A percentile compares a stretch with the other conserved stretches of the same genome.
phyloP scores from a whole-genome alignment of 2,888 invertebrate genomes.

The Pristionchus entomophagus region DNA sequence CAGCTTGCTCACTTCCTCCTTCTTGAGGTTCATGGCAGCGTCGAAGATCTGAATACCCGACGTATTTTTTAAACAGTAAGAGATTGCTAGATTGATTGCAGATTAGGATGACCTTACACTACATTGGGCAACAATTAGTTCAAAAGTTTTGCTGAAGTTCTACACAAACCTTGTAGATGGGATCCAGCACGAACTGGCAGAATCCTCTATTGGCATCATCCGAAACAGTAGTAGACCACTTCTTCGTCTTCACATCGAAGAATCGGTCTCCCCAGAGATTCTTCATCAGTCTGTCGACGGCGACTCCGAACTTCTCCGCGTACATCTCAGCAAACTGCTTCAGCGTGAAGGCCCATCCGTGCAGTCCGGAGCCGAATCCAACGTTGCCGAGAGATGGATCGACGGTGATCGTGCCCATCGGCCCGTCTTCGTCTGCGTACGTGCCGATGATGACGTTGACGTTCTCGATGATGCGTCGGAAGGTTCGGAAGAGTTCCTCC shows the following conservation, averaged over 20 bases:
- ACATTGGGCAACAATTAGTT: too few relatives aligned
- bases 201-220: conserved; percentile 74
- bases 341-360: conserved; percentile 63
- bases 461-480: conserved; percentile 48
- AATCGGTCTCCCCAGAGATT: conserved; percentile 59
- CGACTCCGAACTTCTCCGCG: conserved; percentile 49
- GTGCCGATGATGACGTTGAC: conserved; percentile 57
- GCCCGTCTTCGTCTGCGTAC: conserved; percentile 49
- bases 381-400: conserved; percentile 58
- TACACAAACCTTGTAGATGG: conserved; percentile 77
- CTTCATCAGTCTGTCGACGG: conserved; percentile 50
- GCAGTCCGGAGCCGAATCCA: conserved; percentile 59
- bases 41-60: background rate
- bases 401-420: conserved; percentile 44
- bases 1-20: conserved; percentile 42
- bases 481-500: conserved; percentile 85
- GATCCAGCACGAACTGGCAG: conserved; percentile 76
- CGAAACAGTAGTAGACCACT: conserved; percentile 51
- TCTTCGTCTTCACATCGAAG: conserved; percentile 50
- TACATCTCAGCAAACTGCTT: conserved; percentile 55
- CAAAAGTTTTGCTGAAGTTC: too few relatives aligned
- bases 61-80: too few relatives aligned
- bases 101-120: too few relatives aligned
- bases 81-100: too few relatives aligned
- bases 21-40: conserved; percentile 46